Conservation (phyloP, 2,797 vertebrate genomes). For the Oryzias sinensis region DNA sequence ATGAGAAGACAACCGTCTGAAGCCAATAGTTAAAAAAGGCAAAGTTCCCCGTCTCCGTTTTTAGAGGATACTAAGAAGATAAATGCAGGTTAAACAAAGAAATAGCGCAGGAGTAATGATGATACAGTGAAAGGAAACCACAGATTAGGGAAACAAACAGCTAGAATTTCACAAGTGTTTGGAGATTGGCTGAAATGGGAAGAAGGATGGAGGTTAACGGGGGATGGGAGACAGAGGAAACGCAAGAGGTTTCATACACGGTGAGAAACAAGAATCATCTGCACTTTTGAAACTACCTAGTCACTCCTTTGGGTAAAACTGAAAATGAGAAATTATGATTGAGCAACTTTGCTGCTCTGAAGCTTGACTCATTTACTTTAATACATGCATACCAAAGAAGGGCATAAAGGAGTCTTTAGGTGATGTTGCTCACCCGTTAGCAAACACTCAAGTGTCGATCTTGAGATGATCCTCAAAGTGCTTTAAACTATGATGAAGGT, state of each 20-base stretch:
- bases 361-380: conserved; percentile 12
- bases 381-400: conserved; percentile 14
- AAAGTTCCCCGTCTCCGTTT: neutral
- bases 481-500: no score
- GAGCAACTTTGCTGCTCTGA: conserved; percentile 40
- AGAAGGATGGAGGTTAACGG: conserved; percentile 29
- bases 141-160: conserved; percentile 27
- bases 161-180: conserved; percentile 40
- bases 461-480: no score
- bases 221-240: conserved; percentile 14
- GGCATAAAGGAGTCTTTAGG: conserved; percentile 1
- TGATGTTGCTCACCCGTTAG: neutral
- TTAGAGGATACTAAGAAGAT: neutral
- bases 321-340: conserved; percentile 52
- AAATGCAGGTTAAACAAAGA: conserved; percentile 6
- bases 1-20: neutral
- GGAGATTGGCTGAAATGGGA: conserved; percentile 45
- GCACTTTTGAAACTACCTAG: conserved; percentile 66
- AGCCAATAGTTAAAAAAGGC: neutral
- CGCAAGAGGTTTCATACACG: conserved; percentile 56
- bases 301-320: conserved; percentile 59
- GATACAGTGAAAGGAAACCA: neutral
- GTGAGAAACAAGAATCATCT: conserved; percentile 66
- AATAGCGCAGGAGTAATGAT: conserved; percentile 23
- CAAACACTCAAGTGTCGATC: neutral